phyloP scores from a whole-genome alignment of 2,113 vertebrate species.

The Progne subis region DNA sequence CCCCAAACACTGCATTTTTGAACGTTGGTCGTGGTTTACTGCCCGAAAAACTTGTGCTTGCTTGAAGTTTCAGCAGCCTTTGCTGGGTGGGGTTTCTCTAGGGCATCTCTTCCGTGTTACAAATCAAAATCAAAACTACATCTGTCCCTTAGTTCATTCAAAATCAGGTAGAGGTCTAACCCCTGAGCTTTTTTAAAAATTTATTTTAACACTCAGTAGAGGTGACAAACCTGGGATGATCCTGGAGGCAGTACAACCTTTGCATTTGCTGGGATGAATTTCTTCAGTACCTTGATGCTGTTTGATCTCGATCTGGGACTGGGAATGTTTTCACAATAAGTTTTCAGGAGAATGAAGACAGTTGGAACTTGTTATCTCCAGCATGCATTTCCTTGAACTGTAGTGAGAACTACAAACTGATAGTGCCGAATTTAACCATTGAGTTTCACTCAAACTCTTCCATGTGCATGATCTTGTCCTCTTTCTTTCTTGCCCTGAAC shows the following conservation, averaged over 20 bases:
- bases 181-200: background rate
- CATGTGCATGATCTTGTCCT: background rate
- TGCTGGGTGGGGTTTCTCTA: background rate
- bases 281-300: background rate
- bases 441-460: background rate
- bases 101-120: background rate
- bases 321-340: background rate
- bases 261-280: background rate
- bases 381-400: fast-evolving
- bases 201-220: background rate
- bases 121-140: background rate
- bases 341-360: background rate
- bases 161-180: background rate
- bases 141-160: background rate
- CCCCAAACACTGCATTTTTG: background rate
- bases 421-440: fast-evolving
- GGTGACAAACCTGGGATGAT: background rate
- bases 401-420: background rate
- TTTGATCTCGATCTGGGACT: background rate
- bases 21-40: fast-evolving
- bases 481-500: background rate
- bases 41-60: background rate
- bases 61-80: background rate
- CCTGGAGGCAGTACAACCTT: background rate
- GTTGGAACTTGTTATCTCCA: background rate